These are phyloP conservation scores for Thumatha senex DNA, from an alignment of 2,888 invertebrate genomes.

Conservation along the genomic window DNA sequence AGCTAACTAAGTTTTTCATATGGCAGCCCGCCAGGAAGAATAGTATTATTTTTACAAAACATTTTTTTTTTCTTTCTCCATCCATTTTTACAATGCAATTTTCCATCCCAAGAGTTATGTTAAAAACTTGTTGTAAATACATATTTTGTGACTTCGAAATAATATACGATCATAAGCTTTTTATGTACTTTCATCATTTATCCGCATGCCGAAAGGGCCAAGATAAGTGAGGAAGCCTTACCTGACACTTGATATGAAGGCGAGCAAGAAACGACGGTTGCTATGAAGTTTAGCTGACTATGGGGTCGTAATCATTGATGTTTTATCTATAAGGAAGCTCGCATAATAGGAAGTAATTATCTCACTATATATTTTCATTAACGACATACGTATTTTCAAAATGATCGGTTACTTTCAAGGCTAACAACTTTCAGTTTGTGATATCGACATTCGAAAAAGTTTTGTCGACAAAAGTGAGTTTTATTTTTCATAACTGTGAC, in stretches of 20 bases:
- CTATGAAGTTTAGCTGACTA: constrained; percentile 8
- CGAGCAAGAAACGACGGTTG: constrained; percentile 8
- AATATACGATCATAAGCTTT: constrained; percentile 3
- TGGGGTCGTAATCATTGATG: constrained; percentile 13
- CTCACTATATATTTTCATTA: constrained; percentile 14
- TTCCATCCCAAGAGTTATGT: too few species aligned
- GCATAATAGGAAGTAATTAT: constrained; percentile 39
- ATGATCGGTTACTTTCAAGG: constrained; percentile 39
- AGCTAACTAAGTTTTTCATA: too few species aligned
- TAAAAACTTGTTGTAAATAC: not conserved
- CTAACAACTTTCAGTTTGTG: constrained; percentile 44
- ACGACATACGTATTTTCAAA: constrained; percentile 20
- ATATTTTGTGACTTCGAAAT: constrained; percentile 4
- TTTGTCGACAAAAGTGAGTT: not conserved
- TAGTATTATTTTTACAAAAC: too few species aligned
- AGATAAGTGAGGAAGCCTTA: constrained; percentile 4
- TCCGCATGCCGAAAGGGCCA: constrained; percentile 8
- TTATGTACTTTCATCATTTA: constrained; percentile 1
- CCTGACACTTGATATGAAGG: constrained; percentile 20
- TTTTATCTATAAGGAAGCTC: constrained; percentile 33
- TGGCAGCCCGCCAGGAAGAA: too few species aligned
- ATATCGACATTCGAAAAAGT: constrained; percentile 18
- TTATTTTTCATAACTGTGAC: constrained; percentile 21
- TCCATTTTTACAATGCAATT: too few species aligned
- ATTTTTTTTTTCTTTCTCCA: too few species aligned